Base-by-base conservation (phyloP, 2,888 invertebrate species). In the Drosophila lutescens region DNA sequence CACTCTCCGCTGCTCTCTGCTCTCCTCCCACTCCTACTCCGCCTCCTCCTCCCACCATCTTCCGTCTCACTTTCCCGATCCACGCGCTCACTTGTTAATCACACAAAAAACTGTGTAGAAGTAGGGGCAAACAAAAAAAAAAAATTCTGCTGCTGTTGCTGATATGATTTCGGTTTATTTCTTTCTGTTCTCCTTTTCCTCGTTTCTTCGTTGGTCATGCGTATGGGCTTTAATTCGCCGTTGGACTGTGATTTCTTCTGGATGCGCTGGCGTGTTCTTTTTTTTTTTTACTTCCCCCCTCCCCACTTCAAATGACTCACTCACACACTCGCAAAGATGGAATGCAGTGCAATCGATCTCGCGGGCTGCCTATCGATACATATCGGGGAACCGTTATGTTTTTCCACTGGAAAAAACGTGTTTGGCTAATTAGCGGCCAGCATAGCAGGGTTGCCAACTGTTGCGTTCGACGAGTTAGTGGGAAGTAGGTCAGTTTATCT, bases 401-500 rank as follows among this genome's bases (percentile, higher is more conserved):
- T 60, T 60, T 53, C 47, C 40, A 59, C 38, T 61, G 57, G 40
- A 38, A 49, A 54, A 57, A 70, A 69, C 82, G 77, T 78, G 81
- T 74, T 70, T 74, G 41, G 53, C 74, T 74, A 74, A 85, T 85
- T 82, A 82, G 74, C 79, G 71, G 53, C 47, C 46, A 50, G 53
- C 61, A 20, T 23, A 41, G 49, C 34, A 69, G 51, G 51, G 58
- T 59, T 58, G 58, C 66, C 72, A 72, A 65, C 57, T 59, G 60
- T 69, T 69, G 69, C 69, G 15, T 30, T 34, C 47, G 20, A 36
- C 58, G 36, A 46, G 71, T 59, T 62, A 43, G 17, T 53, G 63
- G 73, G 71, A 82, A 82, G 77, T 82, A 82, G 82, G 86, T 82
- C 86, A 82, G 86, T 77, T 82, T 82, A 80, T 55, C 71, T 67